Evolutionary conservation across 1,140 invertebrate species (phyloP).

Genomic region (Aphelenchoides besseyi): DNA sequence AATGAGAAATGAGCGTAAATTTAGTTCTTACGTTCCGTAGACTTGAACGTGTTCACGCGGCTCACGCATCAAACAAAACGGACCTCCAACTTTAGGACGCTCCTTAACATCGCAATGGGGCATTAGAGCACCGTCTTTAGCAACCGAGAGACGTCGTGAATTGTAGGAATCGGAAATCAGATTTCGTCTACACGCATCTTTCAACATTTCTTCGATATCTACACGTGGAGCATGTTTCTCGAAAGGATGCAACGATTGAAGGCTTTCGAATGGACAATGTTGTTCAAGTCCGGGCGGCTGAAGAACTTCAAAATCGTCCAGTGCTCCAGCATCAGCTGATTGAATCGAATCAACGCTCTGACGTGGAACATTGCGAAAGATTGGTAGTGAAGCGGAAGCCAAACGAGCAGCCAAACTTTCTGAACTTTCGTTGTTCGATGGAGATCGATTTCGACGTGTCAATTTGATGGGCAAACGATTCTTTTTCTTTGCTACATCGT

Average conservation of each 20-base stretch:
- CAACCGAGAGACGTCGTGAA: constrained; percentile 25
- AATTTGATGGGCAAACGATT: neutral
- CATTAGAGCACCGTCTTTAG: constrained; percentile 32
- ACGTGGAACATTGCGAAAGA: neutral
- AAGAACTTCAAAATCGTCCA: constrained; percentile 26
- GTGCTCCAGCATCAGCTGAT: neutral
- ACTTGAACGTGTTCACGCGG: constrained; percentile 48
- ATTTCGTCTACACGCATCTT: constrained; percentile 45
- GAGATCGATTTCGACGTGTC: neutral
- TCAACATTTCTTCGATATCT: constrained; percentile 46
- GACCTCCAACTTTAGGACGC: constrained; percentile 44
- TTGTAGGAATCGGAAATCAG: constrained; percentile 57
- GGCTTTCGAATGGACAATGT: constrained; percentile 45
- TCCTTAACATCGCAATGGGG: constrained; percentile 38
- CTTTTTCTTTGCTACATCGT: neutral
- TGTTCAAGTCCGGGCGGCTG: constrained; percentile 50
- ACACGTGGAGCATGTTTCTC: constrained; percentile 51
- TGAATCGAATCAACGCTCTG: neutral
- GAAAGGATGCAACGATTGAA: constrained; percentile 42
- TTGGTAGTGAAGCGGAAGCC: neutral
- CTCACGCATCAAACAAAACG: constrained; percentile 40
- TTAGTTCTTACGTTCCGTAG: too few species aligned
- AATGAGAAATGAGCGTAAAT: too few species aligned
- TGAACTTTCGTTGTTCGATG: neutral
- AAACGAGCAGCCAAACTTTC: neutral